phyloP scores from a whole-genome alignment of 2,113 vertebrate species.

The Callopanchax toddi region DNA sequence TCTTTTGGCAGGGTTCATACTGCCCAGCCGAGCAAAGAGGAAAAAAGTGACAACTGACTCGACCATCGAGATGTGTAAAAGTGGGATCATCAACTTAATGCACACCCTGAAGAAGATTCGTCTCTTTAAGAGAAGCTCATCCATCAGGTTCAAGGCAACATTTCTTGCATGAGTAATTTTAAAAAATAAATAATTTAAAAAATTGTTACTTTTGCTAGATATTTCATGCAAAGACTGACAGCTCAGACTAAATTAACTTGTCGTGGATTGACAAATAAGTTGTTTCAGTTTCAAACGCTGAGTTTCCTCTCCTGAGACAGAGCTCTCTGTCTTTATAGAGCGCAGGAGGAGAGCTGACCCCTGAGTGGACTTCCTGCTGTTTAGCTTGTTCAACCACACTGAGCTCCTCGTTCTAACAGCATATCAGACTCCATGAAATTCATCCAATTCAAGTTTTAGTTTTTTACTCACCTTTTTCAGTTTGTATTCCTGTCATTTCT shows the following conservation, averaged over 20 bases:
- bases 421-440: no score
- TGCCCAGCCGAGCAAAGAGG: slow-evolving; percentile 42
- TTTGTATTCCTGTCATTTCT: no score
- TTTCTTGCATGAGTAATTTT: slow-evolving; percentile 1
- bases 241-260: neutral
- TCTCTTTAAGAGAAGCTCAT: slow-evolving; percentile 9
- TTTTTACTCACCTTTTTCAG: no score
- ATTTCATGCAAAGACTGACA: neutral
- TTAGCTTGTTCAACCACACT: no score
- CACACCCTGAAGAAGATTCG: slow-evolving; percentile 29
- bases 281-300: neutral
- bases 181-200: no score
- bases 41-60: slow-evolving; percentile 43
- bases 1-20: slow-evolving; percentile 45
- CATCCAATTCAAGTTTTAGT: no score
- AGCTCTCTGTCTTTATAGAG: neutral
- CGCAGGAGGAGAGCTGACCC: no score
- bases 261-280: neutral
- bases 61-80: slow-evolving; percentile 49
- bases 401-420: no score
- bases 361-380: no score
- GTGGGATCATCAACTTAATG: slow-evolving; percentile 45
- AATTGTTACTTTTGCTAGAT: no score
- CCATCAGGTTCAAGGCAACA: slow-evolving; percentile 16
- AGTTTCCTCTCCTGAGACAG: neutral